Base-by-base conservation (phyloP, 2,797 vertebrate genomes). In the Silurus lanzhouensis region DNA sequence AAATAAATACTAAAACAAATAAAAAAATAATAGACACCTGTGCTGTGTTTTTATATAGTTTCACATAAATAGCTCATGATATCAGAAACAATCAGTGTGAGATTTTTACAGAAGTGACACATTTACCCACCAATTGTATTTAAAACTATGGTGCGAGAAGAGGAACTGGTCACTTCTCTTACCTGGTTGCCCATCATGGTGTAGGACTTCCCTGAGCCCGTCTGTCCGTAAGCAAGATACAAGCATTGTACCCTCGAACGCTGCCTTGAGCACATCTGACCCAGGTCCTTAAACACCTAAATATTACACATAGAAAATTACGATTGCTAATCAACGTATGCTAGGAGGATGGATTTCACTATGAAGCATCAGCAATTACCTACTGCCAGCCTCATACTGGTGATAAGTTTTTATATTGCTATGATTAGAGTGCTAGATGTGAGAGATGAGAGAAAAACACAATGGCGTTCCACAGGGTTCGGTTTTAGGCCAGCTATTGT, bases 241-340 rank as follows among this genome's bases (percentile, higher is more conserved):
- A 99, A 89, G 98, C 98, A 0, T 99, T 99, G 85, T 99, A 99
- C 88, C 98, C 93, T 99, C 97, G 84, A 99, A 99, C 0, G 98
- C 98, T 80, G 98, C 96, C 90, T 95, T 95, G 88, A 99, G 95
- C 2, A 99, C 97, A 52, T 99, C 98, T 0, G 92, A 74, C 98
- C 98, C 76, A 99, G 92, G 88, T 97, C 96, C 91, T 91, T 96
- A 91, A 99, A 99, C 86, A 99, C 96, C 98, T 99, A 87, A 85
- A 84, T 77, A 68, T 44, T 19, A 46, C 58, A 60, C n/a, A 81
- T 27, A 84, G 8, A 70, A 6, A 71, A 74, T 7, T 27, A 6
- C 7, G 70, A n/a, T 72, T 4, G 74, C 74, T 58, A 77, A 27
- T 57, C 22, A 77, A 1, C 55, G 6, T 19, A 5, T 76, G 74